These are phyloP conservation scores for Monochamus alternatus DNA, from an alignment of 2,888 invertebrate species.

Conservation along the genomic window DNA sequence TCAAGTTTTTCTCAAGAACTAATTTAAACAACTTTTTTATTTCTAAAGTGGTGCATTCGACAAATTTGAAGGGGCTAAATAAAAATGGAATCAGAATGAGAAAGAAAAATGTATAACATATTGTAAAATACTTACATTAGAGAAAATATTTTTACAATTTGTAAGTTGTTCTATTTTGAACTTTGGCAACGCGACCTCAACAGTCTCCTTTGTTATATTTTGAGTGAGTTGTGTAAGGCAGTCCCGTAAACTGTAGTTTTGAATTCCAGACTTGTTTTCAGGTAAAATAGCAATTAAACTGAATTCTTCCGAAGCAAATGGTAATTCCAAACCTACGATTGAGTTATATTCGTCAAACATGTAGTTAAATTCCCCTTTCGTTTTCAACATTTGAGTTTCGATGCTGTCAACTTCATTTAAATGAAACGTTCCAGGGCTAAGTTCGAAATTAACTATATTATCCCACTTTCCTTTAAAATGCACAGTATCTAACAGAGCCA, in stretches of 20 bases:
- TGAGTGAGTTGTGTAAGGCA: neutral
- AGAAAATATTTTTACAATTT: neutral
- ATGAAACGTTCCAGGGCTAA: neutral
- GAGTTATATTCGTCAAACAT: neutral
- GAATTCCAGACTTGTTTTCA: neutral
- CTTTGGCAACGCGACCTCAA: neutral
- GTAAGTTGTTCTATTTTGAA: neutral
- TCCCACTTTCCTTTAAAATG: conserved; percentile 9
- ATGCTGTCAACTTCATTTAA: neutral
- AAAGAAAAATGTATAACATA: neutral
- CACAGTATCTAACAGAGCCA: neutral
- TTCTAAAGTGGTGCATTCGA: no score
- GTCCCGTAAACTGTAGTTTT: neutral
- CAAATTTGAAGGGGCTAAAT: no score
- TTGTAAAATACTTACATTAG: neutral
- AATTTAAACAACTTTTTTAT: no score
- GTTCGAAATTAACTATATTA: neutral
- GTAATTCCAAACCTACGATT: neutral
- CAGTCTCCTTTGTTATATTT: neutral
- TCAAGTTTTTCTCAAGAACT: no score
- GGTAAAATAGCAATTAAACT: conserved; percentile 8
- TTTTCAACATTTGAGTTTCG: conserved; percentile 13
- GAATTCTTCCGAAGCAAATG: neutral
- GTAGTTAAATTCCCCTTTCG: neutral
- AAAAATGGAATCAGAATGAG: neutral